phyloP scores from a whole-genome alignment of 1,140 invertebrate genomes.

The Aporrectodea caliginosa region DNA sequence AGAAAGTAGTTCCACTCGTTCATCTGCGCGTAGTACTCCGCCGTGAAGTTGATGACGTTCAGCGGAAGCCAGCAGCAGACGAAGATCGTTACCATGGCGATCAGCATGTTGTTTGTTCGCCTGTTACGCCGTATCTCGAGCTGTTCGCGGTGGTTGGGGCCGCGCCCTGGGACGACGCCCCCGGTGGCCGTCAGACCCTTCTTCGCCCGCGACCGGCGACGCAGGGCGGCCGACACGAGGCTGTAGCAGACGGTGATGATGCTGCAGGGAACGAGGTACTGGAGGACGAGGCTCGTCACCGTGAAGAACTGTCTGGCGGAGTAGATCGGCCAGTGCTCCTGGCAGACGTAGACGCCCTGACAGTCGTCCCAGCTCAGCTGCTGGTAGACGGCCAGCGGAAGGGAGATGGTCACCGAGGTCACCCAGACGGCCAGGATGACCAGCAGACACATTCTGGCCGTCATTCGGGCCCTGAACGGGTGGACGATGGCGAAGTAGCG shows the following conservation, averaged over 20 bases:
- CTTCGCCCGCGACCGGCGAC: background rate
- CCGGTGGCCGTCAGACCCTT: background rate
- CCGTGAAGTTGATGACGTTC: conserved; percentile 60
- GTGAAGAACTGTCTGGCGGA: conserved; percentile 72
- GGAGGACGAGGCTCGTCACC: conserved; percentile 77
- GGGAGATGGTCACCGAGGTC: conserved; percentile 76
- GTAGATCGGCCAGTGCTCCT: conserved; percentile 80
- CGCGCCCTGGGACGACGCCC: background rate
- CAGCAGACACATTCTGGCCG: conserved; percentile 64
- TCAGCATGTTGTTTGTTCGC: conserved; percentile 79
- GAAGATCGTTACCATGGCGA: conserved; percentile 94
- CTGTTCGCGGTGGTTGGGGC: conserved; percentile 54
- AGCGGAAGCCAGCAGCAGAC: conserved; percentile 92
- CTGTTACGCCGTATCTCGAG: conserved; percentile 66
- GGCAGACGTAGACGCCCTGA: conserved; percentile 61
- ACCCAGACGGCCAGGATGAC: conserved; percentile 88
- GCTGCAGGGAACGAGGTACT: conserved; percentile 90
- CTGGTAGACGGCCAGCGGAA: conserved; percentile 60
- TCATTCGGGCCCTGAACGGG: conserved; percentile 62
- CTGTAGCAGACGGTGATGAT: conserved; percentile 91
- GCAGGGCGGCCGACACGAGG: conserved; percentile 67
- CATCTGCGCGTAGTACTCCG: conserved; percentile 50
- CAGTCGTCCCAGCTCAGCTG: conserved; percentile 39
- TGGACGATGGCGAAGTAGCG: conserved; percentile 92
- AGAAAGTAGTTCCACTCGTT: conserved; percentile 76